Conservation (phyloP, 2,797 vertebrate species). For the Thaleichthys pacificus region DNA sequence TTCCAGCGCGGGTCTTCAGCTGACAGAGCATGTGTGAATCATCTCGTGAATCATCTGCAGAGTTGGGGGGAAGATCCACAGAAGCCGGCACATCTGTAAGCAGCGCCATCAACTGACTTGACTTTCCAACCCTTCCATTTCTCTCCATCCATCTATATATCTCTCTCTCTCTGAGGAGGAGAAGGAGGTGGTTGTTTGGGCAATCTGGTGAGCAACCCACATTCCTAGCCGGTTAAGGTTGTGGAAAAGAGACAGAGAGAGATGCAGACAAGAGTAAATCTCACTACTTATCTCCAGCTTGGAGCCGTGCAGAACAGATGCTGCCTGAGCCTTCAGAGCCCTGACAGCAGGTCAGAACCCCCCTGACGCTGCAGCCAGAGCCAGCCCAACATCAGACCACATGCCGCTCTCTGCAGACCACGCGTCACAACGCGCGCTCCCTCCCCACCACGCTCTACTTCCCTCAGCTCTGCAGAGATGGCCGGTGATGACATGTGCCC, state of each 20-base stretch:
- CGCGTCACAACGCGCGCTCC: too few species aligned
- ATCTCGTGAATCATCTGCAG: too few species aligned
- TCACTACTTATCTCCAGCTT: conserved; percentile 27
- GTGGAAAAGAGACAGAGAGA: not conserved
- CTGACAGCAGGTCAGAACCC: not conserved
- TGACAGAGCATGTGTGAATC: too few species aligned
- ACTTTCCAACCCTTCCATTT: conserved; percentile 33
- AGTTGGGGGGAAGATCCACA: conserved; percentile 23
- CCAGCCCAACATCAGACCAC: not conserved
- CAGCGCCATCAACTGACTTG: conserved; percentile 67
- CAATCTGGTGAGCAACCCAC: conserved; percentile 13
- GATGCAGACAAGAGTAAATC: not conserved
- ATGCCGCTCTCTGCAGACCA: not conserved
- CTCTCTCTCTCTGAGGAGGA: conserved; percentile 25
- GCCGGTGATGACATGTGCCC: too few species aligned
- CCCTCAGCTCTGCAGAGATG: too few species aligned
- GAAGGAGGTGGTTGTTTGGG: not conserved
- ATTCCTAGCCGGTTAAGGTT: not conserved
- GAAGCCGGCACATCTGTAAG: conserved; percentile 53
- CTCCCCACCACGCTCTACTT: too few species aligned
- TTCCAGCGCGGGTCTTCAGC: too few species aligned
- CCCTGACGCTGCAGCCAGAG: too few species aligned
- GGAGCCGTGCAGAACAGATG: conserved; percentile 43
- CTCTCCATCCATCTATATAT: not conserved
- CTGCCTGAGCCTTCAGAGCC: conserved; percentile 22